A percentile compares a stretch with the other conserved stretches of the same genome.
phyloP scores from a whole-genome alignment of 2,888 invertebrate species.

The Trachelus iudaicus region DNA sequence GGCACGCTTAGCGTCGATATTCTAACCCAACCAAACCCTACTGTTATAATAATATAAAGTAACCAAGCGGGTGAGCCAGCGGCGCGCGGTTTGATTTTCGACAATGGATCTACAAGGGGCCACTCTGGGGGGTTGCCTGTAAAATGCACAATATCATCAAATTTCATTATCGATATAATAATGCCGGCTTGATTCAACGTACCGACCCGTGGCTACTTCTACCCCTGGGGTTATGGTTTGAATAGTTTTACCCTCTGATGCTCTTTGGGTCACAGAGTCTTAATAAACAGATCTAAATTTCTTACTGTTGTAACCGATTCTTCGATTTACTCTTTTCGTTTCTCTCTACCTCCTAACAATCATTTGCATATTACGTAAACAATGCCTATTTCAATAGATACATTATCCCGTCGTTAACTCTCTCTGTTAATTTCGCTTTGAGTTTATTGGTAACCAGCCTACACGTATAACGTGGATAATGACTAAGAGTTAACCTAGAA shows the following conservation, averaged over 20 bases:
- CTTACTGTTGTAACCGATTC: not conserved
- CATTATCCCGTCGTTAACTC: not conserved
- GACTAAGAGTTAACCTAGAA: constrained; percentile 19
- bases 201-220: not conserved
- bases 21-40: constrained; percentile 13
- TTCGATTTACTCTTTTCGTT: not conserved
- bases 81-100: constrained; percentile 49
- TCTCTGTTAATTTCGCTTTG: not conserved
- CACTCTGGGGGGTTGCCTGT: constrained; percentile 37
- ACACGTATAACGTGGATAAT: not conserved
- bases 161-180: constrained; percentile 65
- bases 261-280: not conserved
- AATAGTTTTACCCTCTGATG: not conserved
- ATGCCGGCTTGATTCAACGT: constrained; percentile 57
- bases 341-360: not conserved
- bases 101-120: constrained; percentile 42
- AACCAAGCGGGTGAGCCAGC: constrained; percentile 29
- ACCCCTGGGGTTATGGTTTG: constrained; percentile 1
- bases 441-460: not conserved
- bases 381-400: not conserved
- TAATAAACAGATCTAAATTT: not conserved
- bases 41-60: constrained; percentile 40
- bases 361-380: not conserved
- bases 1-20: constrained; percentile 2
- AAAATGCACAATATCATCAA: constrained; percentile 65